Evolutionary conservation across 2,888 invertebrate genomes (phyloP).

Genomic region (Globia sparganii): DNA sequence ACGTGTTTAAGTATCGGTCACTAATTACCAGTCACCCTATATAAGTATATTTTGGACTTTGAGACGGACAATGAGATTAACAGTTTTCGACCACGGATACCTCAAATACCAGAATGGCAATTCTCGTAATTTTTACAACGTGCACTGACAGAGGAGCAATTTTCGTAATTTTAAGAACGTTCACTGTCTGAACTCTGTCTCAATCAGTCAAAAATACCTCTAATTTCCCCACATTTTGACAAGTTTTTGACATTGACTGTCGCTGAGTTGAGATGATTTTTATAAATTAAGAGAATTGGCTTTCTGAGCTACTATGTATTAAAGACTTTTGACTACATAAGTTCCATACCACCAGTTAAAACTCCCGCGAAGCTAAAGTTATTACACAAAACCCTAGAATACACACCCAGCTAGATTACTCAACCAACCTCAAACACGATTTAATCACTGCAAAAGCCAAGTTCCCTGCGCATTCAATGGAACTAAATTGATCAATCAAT

Average conservation of each 20-base stretch:
- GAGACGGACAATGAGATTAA: background rate
- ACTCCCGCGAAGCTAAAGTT: background rate
- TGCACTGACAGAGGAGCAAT: too few relatives aligned
- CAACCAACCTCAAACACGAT: constrained; percentile 38
- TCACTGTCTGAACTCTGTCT: too few relatives aligned
- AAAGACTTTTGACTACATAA: background rate
- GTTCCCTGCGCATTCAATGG: constrained; percentile 16
- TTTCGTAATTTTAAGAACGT: too few relatives aligned
- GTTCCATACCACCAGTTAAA: background rate
- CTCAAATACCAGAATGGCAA: background rate
- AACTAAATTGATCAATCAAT: constrained; percentile 50
- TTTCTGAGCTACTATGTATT: background rate
- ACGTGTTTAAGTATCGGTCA: too few relatives aligned
- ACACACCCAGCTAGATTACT: constrained; percentile 21
- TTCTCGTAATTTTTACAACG: too few relatives aligned
- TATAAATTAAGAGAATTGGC: too few relatives aligned
- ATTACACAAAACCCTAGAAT: background rate
- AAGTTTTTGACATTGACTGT: too few relatives aligned
- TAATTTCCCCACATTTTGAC: too few relatives aligned
- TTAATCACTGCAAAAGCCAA: constrained; percentile 39
- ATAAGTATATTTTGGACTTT: too few relatives aligned
- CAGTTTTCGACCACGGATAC: background rate
- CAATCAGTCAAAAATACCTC: too few relatives aligned
- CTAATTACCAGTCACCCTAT: too few relatives aligned
- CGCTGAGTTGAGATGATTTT: too few relatives aligned